Base-by-base conservation (phyloP, 1,140 invertebrate genomes). In the Galleria mellonella region DNA sequence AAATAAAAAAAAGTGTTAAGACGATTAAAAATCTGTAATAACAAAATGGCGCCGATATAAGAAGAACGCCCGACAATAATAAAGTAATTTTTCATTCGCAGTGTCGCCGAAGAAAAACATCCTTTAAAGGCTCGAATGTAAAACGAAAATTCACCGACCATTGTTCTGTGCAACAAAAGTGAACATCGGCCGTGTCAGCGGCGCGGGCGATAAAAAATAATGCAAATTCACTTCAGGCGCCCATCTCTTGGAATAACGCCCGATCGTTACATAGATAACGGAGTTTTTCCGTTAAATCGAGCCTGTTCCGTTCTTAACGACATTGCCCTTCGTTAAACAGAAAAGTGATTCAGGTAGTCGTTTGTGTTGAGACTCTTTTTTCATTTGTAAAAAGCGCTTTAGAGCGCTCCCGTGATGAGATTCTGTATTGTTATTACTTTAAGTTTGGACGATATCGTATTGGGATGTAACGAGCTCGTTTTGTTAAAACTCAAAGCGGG, bases 301-400 rank as follows among this genome's bases (percentile, higher is more conserved):
- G 62, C 58, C 55, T 62, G 53, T 68, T 58, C 60, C 65, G 54
- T 52, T 49, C 58, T 67, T 77, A 74, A 78, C 73, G 75, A 74
- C 68, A 72, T 67, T 62, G 63, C 62, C 61, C 68, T 75, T 76
- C 67, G 72, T 83, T 83, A 77, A 71, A 70, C 61, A 65, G 62
- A 53, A 70, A 73, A 79, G 73, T 72, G 72, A 77, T 83, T 74
- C 77, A 82, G 77, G 77, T 78, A 69, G 57, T 67, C 68, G 63
- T 74, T 72, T 59, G 52, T 43, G 52, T 54, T 45, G 47, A 69
- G 61, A 61, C 65, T 56, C 55, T 66, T 72, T 72, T 69, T 70
- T 67, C 69, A 67, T 74, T 68, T 70, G 58, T 51, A 28, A 14
- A 29, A 13, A 52, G 41, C 55, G 58, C 55, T 64, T 63, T 54